Evolutionary conservation across 2,113 vertebrate genomes (phyloP).

Genomic region (Alaudala cheleensis): DNA sequence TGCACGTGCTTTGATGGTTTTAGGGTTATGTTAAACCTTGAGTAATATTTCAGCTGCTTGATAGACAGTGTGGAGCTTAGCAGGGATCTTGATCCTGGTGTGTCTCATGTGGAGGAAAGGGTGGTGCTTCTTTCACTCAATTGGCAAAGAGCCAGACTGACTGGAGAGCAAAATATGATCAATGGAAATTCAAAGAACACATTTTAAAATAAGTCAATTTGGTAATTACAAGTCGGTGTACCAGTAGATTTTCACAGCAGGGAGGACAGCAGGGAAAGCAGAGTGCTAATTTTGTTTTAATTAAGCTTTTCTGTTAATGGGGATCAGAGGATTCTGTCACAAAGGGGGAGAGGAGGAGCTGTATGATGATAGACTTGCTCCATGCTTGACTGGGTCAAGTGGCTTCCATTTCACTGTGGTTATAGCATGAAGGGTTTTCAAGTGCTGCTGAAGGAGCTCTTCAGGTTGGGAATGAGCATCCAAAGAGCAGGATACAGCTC

Average conservation of each 20-base stretch:
- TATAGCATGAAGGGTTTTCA: background rate
- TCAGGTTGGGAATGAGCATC: background rate
- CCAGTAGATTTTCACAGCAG: constrained; percentile 42
- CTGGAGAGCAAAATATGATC: background rate
- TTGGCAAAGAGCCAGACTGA: background rate
- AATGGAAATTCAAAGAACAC: background rate
- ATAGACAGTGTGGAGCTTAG: background rate
- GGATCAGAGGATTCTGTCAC: constrained; percentile 6
- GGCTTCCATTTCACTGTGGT: background rate
- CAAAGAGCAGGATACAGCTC: background rate
- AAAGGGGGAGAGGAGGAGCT: background rate
- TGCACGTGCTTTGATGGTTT: background rate
- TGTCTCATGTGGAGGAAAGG: background rate
- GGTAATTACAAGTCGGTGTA: constrained; percentile 13
- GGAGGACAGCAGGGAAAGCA: constrained; percentile 9
- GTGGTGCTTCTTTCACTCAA: background rate
- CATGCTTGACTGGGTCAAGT: background rate
- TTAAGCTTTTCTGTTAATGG: constrained; percentile 36
- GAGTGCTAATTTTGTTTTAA: constrained; percentile 49
- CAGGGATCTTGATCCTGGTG: background rate
- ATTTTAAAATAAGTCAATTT: constrained; percentile 30
- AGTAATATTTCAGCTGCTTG: background rate
- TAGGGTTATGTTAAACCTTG: background rate
- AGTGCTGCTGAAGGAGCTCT: constrained; percentile 31
- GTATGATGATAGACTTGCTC: background rate